Percentiles rank a stretch among this genome's conserved stretches.
Evolutionary conservation across 2,888 invertebrate species (phyloP).

Genomic region (Imbricaverruca yamaguchii): DNA sequence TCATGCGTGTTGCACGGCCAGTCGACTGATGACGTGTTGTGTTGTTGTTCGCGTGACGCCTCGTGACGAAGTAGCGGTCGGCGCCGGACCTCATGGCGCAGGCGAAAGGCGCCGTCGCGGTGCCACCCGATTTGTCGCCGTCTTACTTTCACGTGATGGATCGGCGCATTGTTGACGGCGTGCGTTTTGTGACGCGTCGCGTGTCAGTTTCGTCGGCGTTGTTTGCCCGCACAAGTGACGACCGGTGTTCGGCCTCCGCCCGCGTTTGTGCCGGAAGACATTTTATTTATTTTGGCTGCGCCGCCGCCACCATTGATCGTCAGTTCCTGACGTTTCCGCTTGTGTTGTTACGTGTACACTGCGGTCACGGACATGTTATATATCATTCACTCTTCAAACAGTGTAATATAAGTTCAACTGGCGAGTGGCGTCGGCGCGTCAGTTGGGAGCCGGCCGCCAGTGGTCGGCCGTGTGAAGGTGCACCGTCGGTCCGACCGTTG

Average conservation of each 20-base stretch:
- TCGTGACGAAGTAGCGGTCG: too few species aligned
- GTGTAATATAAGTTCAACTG: neutral
- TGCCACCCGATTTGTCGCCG: neutral
- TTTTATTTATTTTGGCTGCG: neutral
- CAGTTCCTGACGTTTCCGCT: too few species aligned
- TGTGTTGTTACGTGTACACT: neutral
- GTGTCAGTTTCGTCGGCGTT: neutral
- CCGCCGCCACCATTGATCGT: neutral
- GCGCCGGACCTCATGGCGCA: neutral
- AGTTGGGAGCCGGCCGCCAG: too few species aligned
- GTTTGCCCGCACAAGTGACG: neutral
- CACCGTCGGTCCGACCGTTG: too few species aligned
- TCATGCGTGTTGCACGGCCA: too few species aligned
- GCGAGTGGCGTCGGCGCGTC: neutral
- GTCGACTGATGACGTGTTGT: too few species aligned
- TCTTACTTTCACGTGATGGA: neutral
- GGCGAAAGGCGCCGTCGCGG: neutral
- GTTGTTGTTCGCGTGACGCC: too few species aligned
- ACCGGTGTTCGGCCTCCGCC: too few species aligned
- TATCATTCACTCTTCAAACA: neutral
- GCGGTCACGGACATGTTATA: neutral
- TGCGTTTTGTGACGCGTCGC: neutral
- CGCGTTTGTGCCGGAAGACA: neutral
- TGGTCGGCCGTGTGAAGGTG: too few species aligned
- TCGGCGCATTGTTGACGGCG: neutral